Percentiles rank a stretch among this genome's conserved stretches.
Conservation (phyloP, 2,797 vertebrate genomes). For the Scyliorhinus canicula region DNA sequence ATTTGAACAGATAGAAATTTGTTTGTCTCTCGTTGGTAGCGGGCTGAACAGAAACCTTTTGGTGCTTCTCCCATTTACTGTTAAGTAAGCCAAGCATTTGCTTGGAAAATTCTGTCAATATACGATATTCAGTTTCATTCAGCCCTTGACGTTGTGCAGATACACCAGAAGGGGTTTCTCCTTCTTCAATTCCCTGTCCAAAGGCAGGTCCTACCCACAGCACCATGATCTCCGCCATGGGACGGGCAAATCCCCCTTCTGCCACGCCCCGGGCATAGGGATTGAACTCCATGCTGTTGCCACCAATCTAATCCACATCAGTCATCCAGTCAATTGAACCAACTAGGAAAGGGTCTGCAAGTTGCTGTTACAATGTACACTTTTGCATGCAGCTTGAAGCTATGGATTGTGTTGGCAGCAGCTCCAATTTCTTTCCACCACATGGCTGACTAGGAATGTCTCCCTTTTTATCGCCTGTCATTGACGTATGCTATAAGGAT, state of each 20-base stretch:
- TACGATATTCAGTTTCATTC: background rate
- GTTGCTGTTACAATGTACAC: background rate
- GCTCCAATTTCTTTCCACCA: background rate
- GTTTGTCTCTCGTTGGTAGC: background rate
- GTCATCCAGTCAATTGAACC: background rate
- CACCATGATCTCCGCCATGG: too few relatives aligned
- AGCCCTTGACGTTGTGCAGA: background rate
- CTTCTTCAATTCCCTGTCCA: too few relatives aligned
- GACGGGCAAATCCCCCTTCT: too few relatives aligned
- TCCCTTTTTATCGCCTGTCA: background rate
- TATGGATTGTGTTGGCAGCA: background rate
- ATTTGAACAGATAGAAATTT: background rate
- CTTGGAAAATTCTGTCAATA: background rate
- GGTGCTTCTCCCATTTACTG: background rate
- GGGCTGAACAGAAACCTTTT: background rate
- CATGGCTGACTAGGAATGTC: background rate
- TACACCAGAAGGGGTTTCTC: background rate
- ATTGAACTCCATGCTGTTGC: background rate
- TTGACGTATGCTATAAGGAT: background rate
- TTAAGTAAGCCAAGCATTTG: background rate
- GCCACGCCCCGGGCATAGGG: too few relatives aligned
- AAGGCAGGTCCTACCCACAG: too few relatives aligned
- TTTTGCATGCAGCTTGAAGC: background rate
- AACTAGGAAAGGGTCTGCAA: background rate
- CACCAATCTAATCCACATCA: too few relatives aligned